Evolutionary conservation across 2,888 invertebrate species (phyloP).

Genomic region (Xestia c-nigrum): DNA sequence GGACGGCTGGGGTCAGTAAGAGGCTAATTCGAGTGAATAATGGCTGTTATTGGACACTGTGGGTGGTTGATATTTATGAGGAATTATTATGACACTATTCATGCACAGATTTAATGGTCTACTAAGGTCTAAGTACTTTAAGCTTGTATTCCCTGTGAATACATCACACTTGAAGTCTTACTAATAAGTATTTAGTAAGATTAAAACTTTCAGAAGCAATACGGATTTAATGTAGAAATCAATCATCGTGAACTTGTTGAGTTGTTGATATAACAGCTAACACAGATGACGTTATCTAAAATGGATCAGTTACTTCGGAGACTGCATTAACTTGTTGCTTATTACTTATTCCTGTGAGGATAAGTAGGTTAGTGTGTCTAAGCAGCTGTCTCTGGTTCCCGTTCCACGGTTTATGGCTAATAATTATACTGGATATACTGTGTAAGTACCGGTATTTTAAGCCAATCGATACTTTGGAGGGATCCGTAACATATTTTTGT

Average conservation of each 20-base stretch:
- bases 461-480: not conserved
- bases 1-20: conserved; percentile 64
- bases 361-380: conserved; percentile 48
- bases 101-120: conserved; percentile 17
- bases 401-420: conserved; percentile 33
- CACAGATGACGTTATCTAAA: conserved; percentile 22
- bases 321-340: conserved; percentile 15
- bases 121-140: not conserved
- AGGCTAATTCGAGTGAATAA: conserved; percentile 66
- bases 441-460: conserved; percentile 5
- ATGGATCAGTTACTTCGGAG: conserved; percentile 37
- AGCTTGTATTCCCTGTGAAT: not conserved
- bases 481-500: not conserved
- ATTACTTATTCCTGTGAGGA: conserved; percentile 17
- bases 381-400: conserved; percentile 49
- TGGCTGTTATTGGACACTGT: conserved; percentile 46
- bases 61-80: conserved; percentile 52
- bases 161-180: not conserved
- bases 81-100: conserved; percentile 28
- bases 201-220: not conserved
- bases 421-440: conserved; percentile 14
- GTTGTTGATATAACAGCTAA: not conserved
- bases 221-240: not conserved
- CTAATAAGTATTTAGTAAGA: not conserved
- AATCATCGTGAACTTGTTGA: conserved; percentile 1